Evolutionary conservation across 2,888 invertebrate species (phyloP), one percentile per base, ranked within the genome.

Genomic region (Macrosoma leucophasiata): DNA sequence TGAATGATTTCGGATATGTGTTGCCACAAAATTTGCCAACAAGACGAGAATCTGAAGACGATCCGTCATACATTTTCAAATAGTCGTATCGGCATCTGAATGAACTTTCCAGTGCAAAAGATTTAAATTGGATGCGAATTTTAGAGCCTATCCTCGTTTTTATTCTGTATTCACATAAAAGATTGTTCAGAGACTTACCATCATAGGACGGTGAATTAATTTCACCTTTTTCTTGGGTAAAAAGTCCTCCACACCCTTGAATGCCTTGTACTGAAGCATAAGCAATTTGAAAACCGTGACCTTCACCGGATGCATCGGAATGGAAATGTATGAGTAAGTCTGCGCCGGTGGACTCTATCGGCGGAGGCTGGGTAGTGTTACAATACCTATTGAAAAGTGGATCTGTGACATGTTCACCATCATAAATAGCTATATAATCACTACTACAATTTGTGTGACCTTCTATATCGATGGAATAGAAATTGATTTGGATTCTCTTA

Each of bases 231-330:
- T 86, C 77, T 3, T 71, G 54, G 0, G 93, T 93, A 43, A 86
- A 90, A 17, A 88, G 70, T 0, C 95, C 95, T 2, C 95, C 95
- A 62, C 96, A 96, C 1, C 94, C 95, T 0, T 94, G 94, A 29
- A 90, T 63, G 2, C 91, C 92, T 86, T 90, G 89, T 7, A 90
- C 77, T 3, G 88, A 84, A 0, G 90, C 84, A 61, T 90, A 97
- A 13, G 92, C 88, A 41, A 97, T 87, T 70, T 95, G 94, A 60
- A 97, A 97, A n/a, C 97, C 96, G 12, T 84, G 74, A 54, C 94
- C 94, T 22, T 82, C 82, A 7, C 82, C 72, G 15, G 78, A 76
- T 4, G 62, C 68, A 59, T 97, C 95, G 0, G 96, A 93, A 68
- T 96, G 95, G 63, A 97, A 96, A 60, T 91, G 87, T 25, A 95